phyloP scores from a whole-genome alignment of 2,797 vertebrate species.

The Acridotheres tristis region DNA sequence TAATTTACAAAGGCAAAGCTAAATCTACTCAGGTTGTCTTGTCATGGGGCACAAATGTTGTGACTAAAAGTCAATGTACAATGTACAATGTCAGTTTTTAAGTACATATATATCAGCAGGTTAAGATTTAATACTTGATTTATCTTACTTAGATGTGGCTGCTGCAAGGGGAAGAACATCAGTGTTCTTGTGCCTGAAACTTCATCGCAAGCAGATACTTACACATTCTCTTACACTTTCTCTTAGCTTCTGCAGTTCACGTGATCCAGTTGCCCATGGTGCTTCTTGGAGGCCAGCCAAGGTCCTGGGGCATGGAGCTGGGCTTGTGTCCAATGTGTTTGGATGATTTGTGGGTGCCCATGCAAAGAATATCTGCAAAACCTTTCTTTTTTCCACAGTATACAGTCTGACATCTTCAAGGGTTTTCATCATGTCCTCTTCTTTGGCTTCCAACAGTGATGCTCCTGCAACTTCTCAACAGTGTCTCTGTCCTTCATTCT shows the following conservation, averaged over 20 bases:
- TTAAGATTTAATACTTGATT: neutral
- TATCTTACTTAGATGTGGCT: neutral
- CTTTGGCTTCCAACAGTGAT: neutral
- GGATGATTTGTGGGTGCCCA: neutral
- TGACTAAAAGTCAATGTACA: neutral
- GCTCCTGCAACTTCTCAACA: neutral
- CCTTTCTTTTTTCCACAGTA: neutral
- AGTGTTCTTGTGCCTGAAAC: neutral
- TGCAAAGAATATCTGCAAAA: neutral
- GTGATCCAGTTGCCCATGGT: neutral
- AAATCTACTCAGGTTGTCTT: neutral
- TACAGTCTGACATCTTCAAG: neutral
- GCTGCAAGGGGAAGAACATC: neutral
- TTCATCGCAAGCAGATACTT: neutral
- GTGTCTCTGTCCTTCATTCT: neutral
- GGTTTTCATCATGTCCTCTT: neutral
- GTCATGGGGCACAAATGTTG: neutral
- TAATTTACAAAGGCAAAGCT: neutral
- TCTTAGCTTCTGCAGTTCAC: neutral
- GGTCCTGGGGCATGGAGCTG: neutral
- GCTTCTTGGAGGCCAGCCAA: constrained; percentile 18
- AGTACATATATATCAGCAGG: neutral
- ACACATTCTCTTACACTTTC: neutral
- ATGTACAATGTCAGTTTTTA: neutral
- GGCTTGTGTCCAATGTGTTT: neutral